These are phyloP conservation scores for Heliocidaris tuberculata DNA, from an alignment of 35 echinoderm and acorn worm species.

Conservation along the genomic window DNA sequence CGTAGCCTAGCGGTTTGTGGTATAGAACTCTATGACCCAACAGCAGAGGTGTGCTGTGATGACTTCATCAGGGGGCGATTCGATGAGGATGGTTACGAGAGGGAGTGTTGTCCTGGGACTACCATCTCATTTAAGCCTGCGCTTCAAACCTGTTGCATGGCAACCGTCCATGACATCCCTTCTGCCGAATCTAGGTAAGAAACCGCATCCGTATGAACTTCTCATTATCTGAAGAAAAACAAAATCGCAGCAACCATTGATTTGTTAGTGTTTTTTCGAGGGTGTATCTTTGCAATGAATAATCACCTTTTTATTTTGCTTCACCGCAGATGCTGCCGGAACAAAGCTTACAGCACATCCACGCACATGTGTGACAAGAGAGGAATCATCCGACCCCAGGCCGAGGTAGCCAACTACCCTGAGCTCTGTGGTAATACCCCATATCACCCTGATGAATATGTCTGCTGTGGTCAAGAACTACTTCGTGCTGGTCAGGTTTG, in stretches of 20 bases:
- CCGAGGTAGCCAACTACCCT: background rate
- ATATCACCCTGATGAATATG: conserved; percentile 16
- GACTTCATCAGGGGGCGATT: conserved; percentile 43
- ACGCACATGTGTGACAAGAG: conserved; percentile 10
- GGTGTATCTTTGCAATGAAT: background rate
- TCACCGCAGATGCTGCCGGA: conserved; percentile 15
- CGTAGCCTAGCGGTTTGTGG: conserved; percentile 13
- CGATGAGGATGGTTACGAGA: conserved; percentile 18
- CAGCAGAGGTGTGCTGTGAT: conserved; percentile 23
- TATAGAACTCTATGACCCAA: background rate
- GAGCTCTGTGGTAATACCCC: conserved; percentile 3
- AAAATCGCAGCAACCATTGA: too few relatives aligned
- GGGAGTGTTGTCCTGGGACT: conserved; percentile 23
- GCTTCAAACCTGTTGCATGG: conserved; percentile 10
- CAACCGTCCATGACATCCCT: conserved; percentile 16
- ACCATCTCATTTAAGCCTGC: background rate
- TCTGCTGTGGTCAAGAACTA: background rate
- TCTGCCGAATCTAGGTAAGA: background rate
- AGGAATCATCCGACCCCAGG: background rate
- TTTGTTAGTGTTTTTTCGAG: background rate
- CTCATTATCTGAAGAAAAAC: background rate
- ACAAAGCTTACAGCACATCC: background rate
- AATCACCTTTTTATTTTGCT: background rate
- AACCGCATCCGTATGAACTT: background rate
- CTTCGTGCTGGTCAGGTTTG: background rate